Conservation (phyloP, 1,140 invertebrate genomes). For the Luehdorfia chinensis region DNA sequence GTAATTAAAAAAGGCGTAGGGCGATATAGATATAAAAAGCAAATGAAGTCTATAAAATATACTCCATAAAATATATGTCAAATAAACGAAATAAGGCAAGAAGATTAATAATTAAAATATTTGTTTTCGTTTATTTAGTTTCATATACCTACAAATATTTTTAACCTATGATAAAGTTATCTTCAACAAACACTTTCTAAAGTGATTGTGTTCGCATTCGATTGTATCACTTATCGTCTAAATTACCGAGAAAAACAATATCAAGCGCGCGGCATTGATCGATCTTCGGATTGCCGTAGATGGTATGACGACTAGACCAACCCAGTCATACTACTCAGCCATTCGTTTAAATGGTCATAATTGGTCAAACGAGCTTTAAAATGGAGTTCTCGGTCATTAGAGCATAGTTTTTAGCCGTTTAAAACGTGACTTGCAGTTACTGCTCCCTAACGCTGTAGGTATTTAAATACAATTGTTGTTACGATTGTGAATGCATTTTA, state of each 20-base stretch:
- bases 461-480: too few species aligned
- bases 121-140: too few species aligned
- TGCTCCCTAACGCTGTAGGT: too few species aligned
- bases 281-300: conserved; percentile 64
- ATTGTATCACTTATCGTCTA: conserved; percentile 48
- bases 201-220: conserved; percentile 26
- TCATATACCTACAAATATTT: too few species aligned
- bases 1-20: too few species aligned
- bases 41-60: too few species aligned
- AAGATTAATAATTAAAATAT: too few species aligned
- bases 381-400: conserved; percentile 56
- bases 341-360: conserved; percentile 70
- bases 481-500: too few species aligned
- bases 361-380: conserved; percentile 56
- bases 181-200: too few species aligned
- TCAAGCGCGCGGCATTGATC: conserved; percentile 54
- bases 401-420: conserved; percentile 38
- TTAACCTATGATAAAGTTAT: not conserved
- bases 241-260: conserved; percentile 62
- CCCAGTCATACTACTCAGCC: conserved; percentile 46
- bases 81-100: too few species aligned
- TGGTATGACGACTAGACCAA: conserved; percentile 54
- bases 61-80: too few species aligned
- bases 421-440: conserved; percentile 20
- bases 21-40: too few species aligned